phyloP scores from a whole-genome alignment of 2,797 vertebrate genomes.

The Amazona finschi region DNA sequence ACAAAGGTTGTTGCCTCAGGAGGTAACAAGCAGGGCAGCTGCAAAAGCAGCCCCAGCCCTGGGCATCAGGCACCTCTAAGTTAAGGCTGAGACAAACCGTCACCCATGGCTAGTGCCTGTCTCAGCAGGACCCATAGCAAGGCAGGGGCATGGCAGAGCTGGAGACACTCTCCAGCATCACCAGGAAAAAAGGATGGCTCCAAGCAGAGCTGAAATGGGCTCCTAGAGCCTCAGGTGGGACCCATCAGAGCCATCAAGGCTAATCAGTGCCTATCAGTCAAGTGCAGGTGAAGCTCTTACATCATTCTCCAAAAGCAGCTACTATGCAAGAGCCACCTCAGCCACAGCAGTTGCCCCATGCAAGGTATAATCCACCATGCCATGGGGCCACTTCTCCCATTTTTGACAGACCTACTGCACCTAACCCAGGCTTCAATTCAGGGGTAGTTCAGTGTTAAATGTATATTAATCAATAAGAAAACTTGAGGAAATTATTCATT shows the following conservation, averaged over 20 bases:
- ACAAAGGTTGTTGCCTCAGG: neutral
- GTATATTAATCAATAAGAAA: neutral
- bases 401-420: neutral
- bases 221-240: neutral
- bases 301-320: neutral
- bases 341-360: neutral
- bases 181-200: accelerated
- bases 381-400: neutral
- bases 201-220: neutral
- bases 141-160: accelerated
- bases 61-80: neutral
- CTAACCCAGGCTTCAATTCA: neutral
- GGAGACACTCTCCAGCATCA: neutral
- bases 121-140: neutral
- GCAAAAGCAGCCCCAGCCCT: neutral
- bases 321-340: neutral
- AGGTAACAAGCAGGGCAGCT: neutral
- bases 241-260: neutral
- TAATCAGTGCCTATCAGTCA: neutral
- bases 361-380: neutral
- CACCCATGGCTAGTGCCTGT: accelerated
- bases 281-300: neutral
- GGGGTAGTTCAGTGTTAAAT: neutral
- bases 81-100: neutral
- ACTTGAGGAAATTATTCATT: slow-evolving; percentile 1